phyloP scores from a whole-genome alignment of 1,140 invertebrate genomes.

The Ostrea denselamellosa region DNA sequence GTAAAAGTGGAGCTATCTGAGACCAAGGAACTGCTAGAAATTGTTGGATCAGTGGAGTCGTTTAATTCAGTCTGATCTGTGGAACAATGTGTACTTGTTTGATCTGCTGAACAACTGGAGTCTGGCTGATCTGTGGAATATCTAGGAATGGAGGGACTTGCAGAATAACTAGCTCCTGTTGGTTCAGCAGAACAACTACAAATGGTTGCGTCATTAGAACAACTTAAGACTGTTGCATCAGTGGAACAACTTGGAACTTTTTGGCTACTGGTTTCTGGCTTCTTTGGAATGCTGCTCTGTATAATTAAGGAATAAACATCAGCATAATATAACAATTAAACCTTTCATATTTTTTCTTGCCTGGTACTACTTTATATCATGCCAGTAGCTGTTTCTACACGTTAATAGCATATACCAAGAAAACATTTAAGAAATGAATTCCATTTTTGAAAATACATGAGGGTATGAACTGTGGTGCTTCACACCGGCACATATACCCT shows the following conservation, averaged over 20 bases:
- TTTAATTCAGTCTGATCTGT: not conserved
- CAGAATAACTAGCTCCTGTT: not conserved
- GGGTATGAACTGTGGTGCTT: no score
- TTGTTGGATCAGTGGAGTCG: not conserved
- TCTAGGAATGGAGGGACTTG: not conserved
- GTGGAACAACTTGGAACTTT: not conserved
- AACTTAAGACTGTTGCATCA: not conserved
- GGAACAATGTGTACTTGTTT: not conserved
- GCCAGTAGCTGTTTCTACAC: no score
- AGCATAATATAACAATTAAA: no score
- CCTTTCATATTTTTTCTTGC: no score
- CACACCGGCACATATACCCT: no score
- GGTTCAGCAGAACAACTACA: not conserved
- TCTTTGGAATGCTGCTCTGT: not conserved
- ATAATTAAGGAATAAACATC: not conserved
- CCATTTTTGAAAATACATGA: no score
- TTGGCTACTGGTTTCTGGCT: constrained; percentile 1
- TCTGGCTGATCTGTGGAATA: not conserved
- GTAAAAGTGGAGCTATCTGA: not conserved
- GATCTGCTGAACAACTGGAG: not conserved
- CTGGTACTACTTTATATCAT: no score
- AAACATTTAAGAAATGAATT: no score
- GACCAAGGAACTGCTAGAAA: not conserved
- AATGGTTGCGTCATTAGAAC: not conserved
- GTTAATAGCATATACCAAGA: no score